Base-by-base conservation (phyloP, 2,797 vertebrate species). In the Rallus crepitans region DNA sequence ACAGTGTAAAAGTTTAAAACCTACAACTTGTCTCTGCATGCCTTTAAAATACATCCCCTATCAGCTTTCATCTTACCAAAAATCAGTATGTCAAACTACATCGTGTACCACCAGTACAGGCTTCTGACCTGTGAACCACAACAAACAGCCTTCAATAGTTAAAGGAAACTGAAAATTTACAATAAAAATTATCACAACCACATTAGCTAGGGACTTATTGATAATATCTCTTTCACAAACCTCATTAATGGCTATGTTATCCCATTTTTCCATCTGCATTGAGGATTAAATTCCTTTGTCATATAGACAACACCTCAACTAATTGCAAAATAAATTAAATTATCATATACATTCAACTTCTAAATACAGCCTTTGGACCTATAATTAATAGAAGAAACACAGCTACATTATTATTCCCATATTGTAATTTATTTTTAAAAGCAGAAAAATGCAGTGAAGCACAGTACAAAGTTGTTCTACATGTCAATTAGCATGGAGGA, bases 401-500 rank as follows among this genome's bases (percentile, higher is more conserved):
- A 93, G 25, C 48, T 39, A 89, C 21, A 57, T 28, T 50, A 82
- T 17, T 88, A 40, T 72, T 85, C 84, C 40, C 71, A 45, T 71
- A 52, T 2, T 71, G 13, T 25, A 73, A 39, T 57, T 72, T 68
- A 33, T 23, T 90, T 87, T 81, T 90, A 65, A 66, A 89, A 90
- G 70, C 18, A 91, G 60, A 15, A 39, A 92, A 70, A 93, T 31
- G 69, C 57, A 85, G 4, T 65, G 31, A 93, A 69, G 40, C 71
- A 81, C n/a, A 53, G 8, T n/a, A 69, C 60, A 60, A 11, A 83
- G 33, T 89, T 94, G 57, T 94, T 96, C 63, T 77, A 64, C 13
- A 33, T 89, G 68, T 90, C 93, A 97, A 89, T 86, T 94, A 96
- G 79, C 56, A 91, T 4, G 28, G 14, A 96, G 35, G 45, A 97